Base-by-base conservation (phyloP, 2,888 invertebrate species). In the Balanococcus diminutus region DNA sequence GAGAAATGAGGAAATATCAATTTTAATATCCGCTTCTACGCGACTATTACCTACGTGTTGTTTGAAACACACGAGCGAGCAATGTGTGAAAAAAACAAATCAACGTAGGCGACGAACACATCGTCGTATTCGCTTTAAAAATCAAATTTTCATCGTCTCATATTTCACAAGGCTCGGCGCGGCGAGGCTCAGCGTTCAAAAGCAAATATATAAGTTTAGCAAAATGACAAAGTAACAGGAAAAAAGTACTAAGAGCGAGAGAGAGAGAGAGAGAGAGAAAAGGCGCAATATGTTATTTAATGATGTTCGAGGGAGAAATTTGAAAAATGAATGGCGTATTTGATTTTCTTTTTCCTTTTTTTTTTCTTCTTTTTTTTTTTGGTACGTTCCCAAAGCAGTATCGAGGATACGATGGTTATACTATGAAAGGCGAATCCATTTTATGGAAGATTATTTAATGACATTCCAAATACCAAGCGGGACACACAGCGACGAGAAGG, bases 91-190 rank as follows among this genome's bases (percentile, higher is more conserved):
- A 46, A n/a, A 51, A 51, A 51, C 46, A 46, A 46, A 46, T 46
- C n/a, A 11, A 46, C 46, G 46, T n/a, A n/a, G 51, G 19, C 51
- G 51, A 51, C 51, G 51, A 4, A 22, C 19, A 46, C 16, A 8
- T 19, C 19, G 19, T 51, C n/a, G 67, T 22, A 61, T 61, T 61
- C 56, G 25, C n/a, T 25, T 16, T 36, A 75, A 32, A 75, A 75
- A 75, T 75, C 75, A 75, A 75, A 75, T 75, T 75, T 75, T 75
- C 75, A 75, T 75, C 75, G 36, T 75, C 75, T 36, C 75, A 75
- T 31, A 75, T 75, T 75, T 75, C 75, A 32, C 75, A n/a, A n/a
- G n/a, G n/a, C n/a, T n/a, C n/a, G n/a, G n/a, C n/a, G n/a, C n/a
- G n/a, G n/a, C n/a, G n/a, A n/a, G n/a, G n/a, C n/a, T n/a, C n/a